phyloP scores from a whole-genome alignment of 2,113 vertebrate species.

The Apodemus speciosus region DNA sequence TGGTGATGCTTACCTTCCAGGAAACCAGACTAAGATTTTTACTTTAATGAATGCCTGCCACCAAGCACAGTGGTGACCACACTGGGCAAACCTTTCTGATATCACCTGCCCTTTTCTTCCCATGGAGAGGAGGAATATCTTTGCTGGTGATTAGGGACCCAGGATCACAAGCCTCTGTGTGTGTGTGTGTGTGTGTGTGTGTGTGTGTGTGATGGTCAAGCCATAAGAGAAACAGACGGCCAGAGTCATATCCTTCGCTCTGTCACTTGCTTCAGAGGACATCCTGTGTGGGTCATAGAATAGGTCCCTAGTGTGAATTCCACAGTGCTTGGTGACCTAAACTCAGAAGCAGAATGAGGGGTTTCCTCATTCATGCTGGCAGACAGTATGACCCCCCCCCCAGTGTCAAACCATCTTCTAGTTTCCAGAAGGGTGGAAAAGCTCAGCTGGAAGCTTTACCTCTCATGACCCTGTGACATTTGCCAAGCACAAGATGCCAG shows the following conservation, averaged over 20 bases:
- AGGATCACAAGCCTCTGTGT: constrained; percentile 68
- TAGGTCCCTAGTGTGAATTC: constrained; percentile 53
- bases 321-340: constrained; percentile 71
- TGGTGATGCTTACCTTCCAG: no score
- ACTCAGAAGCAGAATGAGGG: constrained; percentile 62
- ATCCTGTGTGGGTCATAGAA: constrained; percentile 67
- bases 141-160: neutral
- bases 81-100: constrained; percentile 36
- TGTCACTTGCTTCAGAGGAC: constrained; percentile 73
- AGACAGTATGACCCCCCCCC: neutral
- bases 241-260: constrained; percentile 69
- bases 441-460: neutral
- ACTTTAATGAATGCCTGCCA: neutral
- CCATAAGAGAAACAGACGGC: constrained; percentile 58
- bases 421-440: constrained; percentile 50
- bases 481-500: neutral
- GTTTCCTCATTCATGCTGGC: constrained; percentile 54
- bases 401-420: constrained; percentile 38
- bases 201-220: constrained; percentile 42
- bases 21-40: neutral
- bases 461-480: neutral
- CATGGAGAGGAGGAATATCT: constrained; percentile 1
- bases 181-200: neutral
- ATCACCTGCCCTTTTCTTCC: constrained; percentile 7
- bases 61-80: neutral